Evolutionary conservation across 2,113 vertebrate species (phyloP).

Genomic region (Clarias magur): DNA sequence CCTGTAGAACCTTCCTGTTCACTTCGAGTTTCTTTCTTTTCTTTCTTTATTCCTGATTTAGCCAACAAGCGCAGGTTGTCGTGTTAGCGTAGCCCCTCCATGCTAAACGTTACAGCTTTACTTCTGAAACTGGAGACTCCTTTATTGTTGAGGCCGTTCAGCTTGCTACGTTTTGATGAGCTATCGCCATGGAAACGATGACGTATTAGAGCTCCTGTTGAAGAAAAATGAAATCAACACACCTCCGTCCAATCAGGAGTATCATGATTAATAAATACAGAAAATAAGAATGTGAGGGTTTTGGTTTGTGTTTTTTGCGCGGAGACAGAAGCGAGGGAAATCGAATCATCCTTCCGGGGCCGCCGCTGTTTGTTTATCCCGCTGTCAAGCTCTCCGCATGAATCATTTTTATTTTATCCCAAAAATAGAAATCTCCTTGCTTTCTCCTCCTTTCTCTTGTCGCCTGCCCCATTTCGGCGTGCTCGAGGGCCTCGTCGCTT

Average conservation of each 20-base stretch:
- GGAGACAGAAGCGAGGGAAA: conserved; percentile 36
- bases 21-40: not conserved
- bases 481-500: conserved; percentile 44
- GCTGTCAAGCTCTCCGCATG: conserved; percentile 60
- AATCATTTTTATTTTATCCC: conserved; percentile 62
- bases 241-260: not conserved
- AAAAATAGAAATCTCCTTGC: conserved; percentile 54
- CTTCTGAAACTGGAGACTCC: conserved; percentile 5
- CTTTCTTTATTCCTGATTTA: not conserved
- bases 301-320: not conserved
- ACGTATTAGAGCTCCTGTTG: not conserved
- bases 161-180: not conserved
- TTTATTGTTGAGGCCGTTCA: not conserved
- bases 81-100: not conserved
- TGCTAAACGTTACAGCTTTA: not conserved
- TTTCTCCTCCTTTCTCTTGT: conserved; percentile 34
- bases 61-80: not conserved
- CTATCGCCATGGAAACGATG: not conserved
- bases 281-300: not conserved
- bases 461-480: conserved; percentile 42
- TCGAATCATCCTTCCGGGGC: conserved; percentile 50
- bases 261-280: not conserved
- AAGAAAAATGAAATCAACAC: not conserved
- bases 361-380: conserved; percentile 70
- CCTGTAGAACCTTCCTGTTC: not conserved